phyloP scores from a whole-genome alignment of 2,113 vertebrate genomes.

The Rhizomys pruinosus region DNA sequence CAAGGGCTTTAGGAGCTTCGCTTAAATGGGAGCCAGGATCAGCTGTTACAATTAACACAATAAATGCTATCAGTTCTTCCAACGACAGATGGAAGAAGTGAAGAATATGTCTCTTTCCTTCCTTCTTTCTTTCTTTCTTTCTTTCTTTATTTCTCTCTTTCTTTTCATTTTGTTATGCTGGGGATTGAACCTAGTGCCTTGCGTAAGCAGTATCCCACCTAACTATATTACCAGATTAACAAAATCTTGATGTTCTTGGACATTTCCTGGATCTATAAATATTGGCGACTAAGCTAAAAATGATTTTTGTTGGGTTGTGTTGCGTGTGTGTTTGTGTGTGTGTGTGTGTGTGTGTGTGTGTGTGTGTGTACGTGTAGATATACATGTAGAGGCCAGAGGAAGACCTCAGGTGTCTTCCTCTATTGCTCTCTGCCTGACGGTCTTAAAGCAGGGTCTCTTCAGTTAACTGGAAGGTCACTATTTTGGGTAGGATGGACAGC shows the following conservation, averaged over 20 bases:
- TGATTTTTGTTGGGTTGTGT: no score
- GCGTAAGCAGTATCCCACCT: not conserved
- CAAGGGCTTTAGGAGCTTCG: not conserved
- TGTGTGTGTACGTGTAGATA: no score
- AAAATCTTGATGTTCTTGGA: not conserved
- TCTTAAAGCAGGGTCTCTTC: no score
- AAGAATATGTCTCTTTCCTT: not conserved
- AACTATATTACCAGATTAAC: not conserved
- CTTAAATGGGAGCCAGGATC: not conserved
- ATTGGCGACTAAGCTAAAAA: not conserved
- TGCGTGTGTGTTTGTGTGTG: no score
- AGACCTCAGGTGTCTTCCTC: no score
- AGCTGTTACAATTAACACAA: not conserved
- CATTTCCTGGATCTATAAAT: conserved; percentile 42
- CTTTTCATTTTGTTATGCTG: not conserved
- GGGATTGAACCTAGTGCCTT: not conserved
- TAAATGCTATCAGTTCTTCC: not conserved
- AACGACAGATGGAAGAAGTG: not conserved
- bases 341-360: no score
- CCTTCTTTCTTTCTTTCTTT: not conserved
- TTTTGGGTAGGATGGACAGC: no score
- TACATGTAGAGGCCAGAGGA: no score
- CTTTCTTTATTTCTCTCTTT: no score
- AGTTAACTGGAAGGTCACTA: no score
- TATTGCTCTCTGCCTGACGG: no score